Base-by-base conservation (phyloP, 2,113 vertebrate species). In the Cheilinus undulatus region DNA sequence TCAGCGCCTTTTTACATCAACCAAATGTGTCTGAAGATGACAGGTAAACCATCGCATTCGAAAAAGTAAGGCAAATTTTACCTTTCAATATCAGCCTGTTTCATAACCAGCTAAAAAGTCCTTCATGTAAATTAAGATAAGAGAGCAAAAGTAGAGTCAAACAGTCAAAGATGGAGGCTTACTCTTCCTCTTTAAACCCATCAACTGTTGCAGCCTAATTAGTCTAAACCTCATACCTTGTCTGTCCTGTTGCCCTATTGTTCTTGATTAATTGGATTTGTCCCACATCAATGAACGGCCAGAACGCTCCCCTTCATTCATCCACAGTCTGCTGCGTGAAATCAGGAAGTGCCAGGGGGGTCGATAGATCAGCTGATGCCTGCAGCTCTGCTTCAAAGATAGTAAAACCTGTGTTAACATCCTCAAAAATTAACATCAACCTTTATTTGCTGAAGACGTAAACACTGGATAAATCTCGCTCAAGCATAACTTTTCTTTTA, bases 231-330 rank as follows among this genome's bases (percentile, higher is more conserved):
- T 46, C 24, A 4, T 38, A 36, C 20, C 34, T 43, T 68, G 8
- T 69, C 19, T 36, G 30, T 38, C 20, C 4, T 0, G 8, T 17
- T 45, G 22, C 32, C 32, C 51, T 80, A 11, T 80, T 80, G 53
- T 49, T 11, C 56, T 38, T 62, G 53, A 78, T 45, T 68, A 56
- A 83, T 69, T 81, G 77, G 70, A 76, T 83, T 73, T 51, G 30
- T 51, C 36, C 7, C 51, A 57, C 46, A 56, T 23, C 20, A 34
- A 0, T 52, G 61, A 68, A 45, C 43, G 52, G 66, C 66, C n/a
- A 62, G 53, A 68, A 20, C 13, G 0, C 43, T 45, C 67, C 53
- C 56, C 54, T 11, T 38, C 57, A 15, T 42, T 8, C 40, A 66
- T 32, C 36, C 38, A 32, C 58, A 54, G 57, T 75, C 76, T 77